phyloP scores from a whole-genome alignment of 2,888 invertebrate genomes.

The Ichneumoninae sp. region DNA sequence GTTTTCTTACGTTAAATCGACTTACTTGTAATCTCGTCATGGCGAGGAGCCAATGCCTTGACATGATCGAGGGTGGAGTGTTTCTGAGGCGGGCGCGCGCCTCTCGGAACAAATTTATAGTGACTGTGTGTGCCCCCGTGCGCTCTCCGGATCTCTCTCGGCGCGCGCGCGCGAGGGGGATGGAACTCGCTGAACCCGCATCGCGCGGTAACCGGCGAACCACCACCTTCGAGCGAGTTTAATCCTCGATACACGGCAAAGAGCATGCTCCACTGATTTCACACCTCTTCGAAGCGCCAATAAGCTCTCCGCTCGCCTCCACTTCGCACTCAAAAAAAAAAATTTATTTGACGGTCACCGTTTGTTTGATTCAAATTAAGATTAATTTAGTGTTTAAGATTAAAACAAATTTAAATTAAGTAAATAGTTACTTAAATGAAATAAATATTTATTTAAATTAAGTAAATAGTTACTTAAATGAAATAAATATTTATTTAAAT shows the following conservation, averaged over 20 bases:
- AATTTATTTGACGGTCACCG: too few species aligned
- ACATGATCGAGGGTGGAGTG: conserved; percentile 81
- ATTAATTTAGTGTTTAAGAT: too few species aligned
- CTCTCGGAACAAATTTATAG: conserved; percentile 83
- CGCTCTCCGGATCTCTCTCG: conserved; percentile 1
- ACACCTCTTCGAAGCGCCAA: conserved; percentile 48
- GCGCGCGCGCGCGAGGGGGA: conserved; percentile 75
- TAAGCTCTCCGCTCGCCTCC: neutral
- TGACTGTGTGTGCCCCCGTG: conserved; percentile 31
- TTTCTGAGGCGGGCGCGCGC: conserved; percentile 83
- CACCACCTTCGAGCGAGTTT: conserved; percentile 60
- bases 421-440: too few species aligned
- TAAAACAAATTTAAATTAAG: too few species aligned
- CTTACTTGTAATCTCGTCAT: conserved; percentile 73
- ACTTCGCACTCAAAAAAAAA: neutral
- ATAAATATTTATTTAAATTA: too few species aligned
- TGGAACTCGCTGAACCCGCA: conserved; percentile 73
- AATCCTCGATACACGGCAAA: conserved; percentile 3
- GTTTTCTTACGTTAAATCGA: conserved; percentile 26
- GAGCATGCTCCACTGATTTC: conserved; percentile 55
- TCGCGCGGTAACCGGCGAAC: conserved; percentile 41
- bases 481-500: too few species aligned
- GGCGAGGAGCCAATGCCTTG: conserved; percentile 71
- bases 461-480: too few species aligned
- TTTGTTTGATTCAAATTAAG: too few species aligned